These are phyloP conservation scores for Pseudorhiza aurosa DNA, from an alignment of 30 jellyfish, hydroid and myxozoan species.

Conservation along the genomic window DNA sequence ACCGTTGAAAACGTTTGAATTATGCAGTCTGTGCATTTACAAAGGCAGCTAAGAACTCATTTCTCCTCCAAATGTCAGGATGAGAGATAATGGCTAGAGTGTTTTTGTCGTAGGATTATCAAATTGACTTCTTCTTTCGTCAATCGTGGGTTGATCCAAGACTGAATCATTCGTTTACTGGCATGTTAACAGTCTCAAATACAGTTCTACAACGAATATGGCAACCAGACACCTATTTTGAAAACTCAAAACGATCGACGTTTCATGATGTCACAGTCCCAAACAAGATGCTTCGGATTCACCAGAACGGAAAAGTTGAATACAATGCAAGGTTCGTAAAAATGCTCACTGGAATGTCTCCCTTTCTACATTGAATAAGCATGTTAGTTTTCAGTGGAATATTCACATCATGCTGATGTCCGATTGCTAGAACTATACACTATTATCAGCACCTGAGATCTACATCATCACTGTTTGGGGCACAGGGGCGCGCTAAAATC, in stretches of 20 bases:
- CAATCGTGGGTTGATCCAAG: conserved; percentile 93
- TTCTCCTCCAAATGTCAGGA: background rate
- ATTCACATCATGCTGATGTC: no score
- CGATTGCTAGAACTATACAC: no score
- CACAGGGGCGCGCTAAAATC: no score
- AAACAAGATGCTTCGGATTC: conserved; percentile 84
- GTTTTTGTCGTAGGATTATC: conserved; percentile 81
- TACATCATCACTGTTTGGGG: no score
- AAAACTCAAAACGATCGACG: conserved; percentile 87
- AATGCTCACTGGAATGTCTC: no score
- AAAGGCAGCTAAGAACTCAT: no score
- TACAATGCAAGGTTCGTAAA: conserved; percentile 86
- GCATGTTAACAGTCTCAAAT: conserved; percentile 81
- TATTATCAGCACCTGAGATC: no score
- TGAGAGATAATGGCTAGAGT: background rate
- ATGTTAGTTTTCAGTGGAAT: no score
- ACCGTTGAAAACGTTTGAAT: no score
- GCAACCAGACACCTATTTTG: conserved; percentile 96
- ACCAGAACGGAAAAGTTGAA: conserved; percentile 81
- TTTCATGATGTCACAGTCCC: conserved; percentile 94
- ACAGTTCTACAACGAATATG: conserved; percentile 82
- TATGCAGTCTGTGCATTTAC: no score
- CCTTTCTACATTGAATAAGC: no score
- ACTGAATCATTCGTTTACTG: conserved; percentile 78
- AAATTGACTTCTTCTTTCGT: conserved; percentile 94